These are phyloP conservation scores for Agrotis clavis DNA, from an alignment of 2,888 invertebrate species.

Conservation along the genomic window DNA sequence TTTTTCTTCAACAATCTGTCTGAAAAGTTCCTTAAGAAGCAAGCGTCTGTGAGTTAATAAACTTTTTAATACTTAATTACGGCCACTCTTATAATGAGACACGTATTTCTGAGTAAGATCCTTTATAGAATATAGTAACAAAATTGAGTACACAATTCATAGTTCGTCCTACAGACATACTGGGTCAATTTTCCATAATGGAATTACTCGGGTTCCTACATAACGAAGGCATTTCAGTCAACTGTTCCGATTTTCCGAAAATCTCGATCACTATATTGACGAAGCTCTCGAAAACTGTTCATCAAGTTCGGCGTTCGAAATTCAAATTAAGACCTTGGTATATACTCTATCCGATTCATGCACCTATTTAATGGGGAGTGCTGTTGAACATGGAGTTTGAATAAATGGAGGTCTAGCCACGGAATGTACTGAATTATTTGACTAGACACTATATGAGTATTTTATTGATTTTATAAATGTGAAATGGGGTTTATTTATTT, in stretches of 20 bases:
- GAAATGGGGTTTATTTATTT: neutral
- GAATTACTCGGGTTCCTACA: slow-evolving; percentile 14
- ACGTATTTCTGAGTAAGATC: neutral
- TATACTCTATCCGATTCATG: slow-evolving; percentile 74
- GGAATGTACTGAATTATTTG: neutral
- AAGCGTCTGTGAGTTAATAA: slow-evolving; percentile 53
- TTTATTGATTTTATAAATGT: neutral
- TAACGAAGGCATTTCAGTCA: slow-evolving; percentile 52
- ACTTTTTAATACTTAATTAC: slow-evolving; percentile 59
- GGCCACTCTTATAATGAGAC: slow-evolving; percentile 11
- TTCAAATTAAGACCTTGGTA: slow-evolving; percentile 77
- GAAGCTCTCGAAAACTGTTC: slow-evolving; percentile 71
- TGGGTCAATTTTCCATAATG: slow-evolving; percentile 23
- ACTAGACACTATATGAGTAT: neutral
- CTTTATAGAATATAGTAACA: neutral
- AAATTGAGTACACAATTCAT: neutral
- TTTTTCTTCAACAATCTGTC: slow-evolving; percentile 56
- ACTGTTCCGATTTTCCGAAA: slow-evolving; percentile 27
- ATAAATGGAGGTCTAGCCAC: slow-evolving; percentile 29
- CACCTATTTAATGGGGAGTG: slow-evolving; percentile 61
- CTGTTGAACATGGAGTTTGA: slow-evolving; percentile 33
- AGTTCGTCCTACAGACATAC: slow-evolving; percentile 19
- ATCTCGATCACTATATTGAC: slow-evolving; percentile 62
- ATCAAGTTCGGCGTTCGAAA: slow-evolving; percentile 69
- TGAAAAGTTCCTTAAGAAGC: slow-evolving; percentile 56